Conservation (phyloP, 2,888 invertebrate species). For the Melinopterus prodromus region DNA sequence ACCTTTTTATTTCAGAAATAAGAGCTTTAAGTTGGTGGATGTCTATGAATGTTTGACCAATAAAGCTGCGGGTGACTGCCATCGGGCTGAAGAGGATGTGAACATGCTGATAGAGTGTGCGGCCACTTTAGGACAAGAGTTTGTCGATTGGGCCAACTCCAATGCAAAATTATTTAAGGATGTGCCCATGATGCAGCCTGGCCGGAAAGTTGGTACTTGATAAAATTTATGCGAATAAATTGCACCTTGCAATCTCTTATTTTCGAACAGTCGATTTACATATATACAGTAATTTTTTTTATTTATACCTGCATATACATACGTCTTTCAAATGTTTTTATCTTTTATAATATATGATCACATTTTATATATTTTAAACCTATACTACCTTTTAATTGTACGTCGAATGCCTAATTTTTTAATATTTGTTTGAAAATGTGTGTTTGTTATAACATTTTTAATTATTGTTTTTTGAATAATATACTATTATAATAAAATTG, state of each 20-base stretch:
- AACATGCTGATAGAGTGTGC: constrained; percentile 70
- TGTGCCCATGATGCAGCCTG: constrained; percentile 48
- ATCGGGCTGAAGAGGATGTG: constrained; percentile 76
- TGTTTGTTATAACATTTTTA: neutral
- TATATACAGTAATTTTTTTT: neutral
- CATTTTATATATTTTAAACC: neutral
- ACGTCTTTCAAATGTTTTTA: neutral
- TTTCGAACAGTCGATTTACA: neutral
- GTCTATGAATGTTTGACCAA: constrained; percentile 66
- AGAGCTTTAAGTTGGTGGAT: constrained; percentile 64
- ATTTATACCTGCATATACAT: neutral
- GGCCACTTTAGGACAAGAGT: constrained; percentile 64
- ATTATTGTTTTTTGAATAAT: neutral
- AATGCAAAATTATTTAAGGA: constrained; percentile 57
- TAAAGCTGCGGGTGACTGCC: constrained; percentile 61
- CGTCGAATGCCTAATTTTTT: neutral
- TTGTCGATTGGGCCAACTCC: constrained; percentile 65
- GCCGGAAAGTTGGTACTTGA: constrained; percentile 39
- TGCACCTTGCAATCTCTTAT: neutral
- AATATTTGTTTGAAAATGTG: neutral
- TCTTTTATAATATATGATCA: neutral
- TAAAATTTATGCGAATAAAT: neutral
- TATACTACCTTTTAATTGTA: neutral
- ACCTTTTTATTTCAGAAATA: constrained; percentile 41
- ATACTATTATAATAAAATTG: neutral